Conservation (phyloP, 2,113 vertebrate species). For the Semnornis frantzii region DNA sequence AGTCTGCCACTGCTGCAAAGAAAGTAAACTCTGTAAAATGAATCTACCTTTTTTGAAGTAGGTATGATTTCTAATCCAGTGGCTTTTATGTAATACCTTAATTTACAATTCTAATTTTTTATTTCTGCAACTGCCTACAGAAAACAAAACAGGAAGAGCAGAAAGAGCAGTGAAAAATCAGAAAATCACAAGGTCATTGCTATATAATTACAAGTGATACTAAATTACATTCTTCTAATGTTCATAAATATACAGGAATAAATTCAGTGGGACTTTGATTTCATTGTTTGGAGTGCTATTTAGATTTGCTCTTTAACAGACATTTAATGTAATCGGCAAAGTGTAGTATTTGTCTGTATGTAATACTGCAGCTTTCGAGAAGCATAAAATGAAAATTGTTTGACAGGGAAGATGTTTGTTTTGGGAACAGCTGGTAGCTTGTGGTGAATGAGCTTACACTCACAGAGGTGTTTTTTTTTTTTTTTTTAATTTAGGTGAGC, state of each 20-base stretch:
- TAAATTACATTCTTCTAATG: background rate
- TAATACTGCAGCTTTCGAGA: background rate
- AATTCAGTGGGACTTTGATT: background rate
- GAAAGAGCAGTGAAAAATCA: background rate
- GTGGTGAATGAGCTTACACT: background rate
- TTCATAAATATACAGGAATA: background rate
- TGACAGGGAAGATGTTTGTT: background rate
- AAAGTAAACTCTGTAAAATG: background rate
- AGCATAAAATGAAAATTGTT: background rate
- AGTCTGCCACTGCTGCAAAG: background rate
- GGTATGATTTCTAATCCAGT: background rate
- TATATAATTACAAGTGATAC: background rate
- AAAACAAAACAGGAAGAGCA: background rate
- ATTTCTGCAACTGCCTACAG: background rate
- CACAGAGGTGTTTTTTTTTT: background rate
- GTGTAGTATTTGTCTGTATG: background rate
- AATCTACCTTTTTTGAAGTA: background rate
- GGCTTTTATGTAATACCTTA: background rate
- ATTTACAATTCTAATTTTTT: background rate
- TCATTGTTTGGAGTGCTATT: background rate
- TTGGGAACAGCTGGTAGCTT: background rate
- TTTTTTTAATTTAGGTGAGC: background rate
- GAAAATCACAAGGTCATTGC: background rate
- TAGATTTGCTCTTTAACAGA: background rate
- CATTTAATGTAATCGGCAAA: background rate